Evolutionary conservation across 2,888 invertebrate species (phyloP).

Genomic region (Noctua pronuba): DNA sequence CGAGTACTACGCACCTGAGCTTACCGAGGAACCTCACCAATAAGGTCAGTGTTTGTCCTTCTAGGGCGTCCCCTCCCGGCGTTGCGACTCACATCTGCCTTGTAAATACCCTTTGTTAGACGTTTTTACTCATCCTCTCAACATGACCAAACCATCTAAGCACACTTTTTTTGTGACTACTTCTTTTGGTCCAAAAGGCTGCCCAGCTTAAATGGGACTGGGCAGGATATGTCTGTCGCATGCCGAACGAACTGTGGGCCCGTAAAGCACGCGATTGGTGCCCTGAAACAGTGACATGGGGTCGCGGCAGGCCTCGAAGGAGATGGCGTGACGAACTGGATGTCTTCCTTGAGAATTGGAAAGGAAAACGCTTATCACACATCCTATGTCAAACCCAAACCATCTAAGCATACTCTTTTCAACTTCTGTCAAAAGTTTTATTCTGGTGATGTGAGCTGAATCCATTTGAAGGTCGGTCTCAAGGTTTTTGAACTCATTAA

Average conservation of each 20-base stretch:
- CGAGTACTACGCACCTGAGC: neutral
- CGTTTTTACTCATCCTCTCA: too few relatives aligned
- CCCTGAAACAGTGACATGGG: too few relatives aligned
- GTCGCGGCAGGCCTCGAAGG: too few relatives aligned
- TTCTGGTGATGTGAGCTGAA: constrained; percentile 10
- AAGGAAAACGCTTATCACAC: too few relatives aligned
- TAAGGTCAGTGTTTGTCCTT: neutral
- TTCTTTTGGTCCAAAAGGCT: too few relatives aligned
- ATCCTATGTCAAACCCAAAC: too few relatives aligned
- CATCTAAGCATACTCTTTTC: neutral
- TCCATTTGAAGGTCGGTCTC: constrained; percentile 17
- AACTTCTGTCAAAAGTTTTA: constrained; percentile 14
- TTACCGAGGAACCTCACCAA: neutral
- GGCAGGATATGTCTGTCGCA: too few relatives aligned
- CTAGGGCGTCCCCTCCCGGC: neutral
- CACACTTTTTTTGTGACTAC: neutral
- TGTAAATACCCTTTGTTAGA: neutral
- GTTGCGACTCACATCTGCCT: neutral
- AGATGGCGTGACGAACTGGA: too few relatives aligned
- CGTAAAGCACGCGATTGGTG: too few relatives aligned
- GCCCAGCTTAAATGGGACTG: too few relatives aligned
- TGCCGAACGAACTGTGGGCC: too few relatives aligned
- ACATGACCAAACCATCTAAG: neutral
- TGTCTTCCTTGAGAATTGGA: too few relatives aligned
- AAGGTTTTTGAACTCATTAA: constrained; percentile 53